Evolutionary conservation across 2,797 vertebrate species (phyloP).

Genomic region (Enteromius thamalakanensis): DNA sequence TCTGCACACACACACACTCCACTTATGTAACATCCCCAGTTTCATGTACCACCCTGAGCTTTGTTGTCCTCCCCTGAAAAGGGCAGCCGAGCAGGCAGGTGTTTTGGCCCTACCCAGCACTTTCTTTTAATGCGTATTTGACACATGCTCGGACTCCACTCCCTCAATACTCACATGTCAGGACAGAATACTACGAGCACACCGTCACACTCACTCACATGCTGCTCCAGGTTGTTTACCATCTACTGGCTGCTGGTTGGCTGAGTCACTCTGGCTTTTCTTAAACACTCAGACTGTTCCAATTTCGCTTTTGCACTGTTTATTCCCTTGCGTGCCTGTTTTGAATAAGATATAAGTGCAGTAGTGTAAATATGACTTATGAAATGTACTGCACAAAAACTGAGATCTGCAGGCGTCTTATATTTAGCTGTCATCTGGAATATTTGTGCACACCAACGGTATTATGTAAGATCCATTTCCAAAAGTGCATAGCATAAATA

Average conservation of each 20-base stretch:
- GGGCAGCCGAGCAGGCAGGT: constrained; percentile 12
- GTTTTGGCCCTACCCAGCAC: constrained; percentile 32
- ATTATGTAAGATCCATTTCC: constrained; percentile 6
- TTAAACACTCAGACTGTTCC: constrained; percentile 59
- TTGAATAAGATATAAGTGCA: background rate
- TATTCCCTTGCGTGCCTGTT: constrained; percentile 68
- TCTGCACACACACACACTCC: constrained; percentile 8
- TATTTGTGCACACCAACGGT: background rate
- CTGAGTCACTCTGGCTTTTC: constrained; percentile 31
- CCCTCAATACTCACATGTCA: constrained; percentile 72
- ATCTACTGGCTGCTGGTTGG: constrained; percentile 59
- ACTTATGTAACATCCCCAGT: constrained; percentile 41
- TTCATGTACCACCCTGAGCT: constrained; percentile 49
- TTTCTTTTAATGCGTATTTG: constrained; percentile 26
- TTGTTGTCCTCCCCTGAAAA: constrained; percentile 41
- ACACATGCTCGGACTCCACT: constrained; percentile 54
- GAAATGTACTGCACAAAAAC: background rate
- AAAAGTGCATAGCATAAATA: constrained; percentile 9
- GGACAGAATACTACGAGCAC: constrained; percentile 49
- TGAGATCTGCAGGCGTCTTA: background rate
- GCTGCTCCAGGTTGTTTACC: constrained; percentile 70
- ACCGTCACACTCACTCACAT: constrained; percentile 71
- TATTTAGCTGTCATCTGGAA: background rate
- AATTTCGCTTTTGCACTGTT: constrained; percentile 59
- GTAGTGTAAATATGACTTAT: background rate